Evolutionary conservation across 37 sponge, comb jelly and placozoan genomes (phyloP).

Genomic region (Halichondria panicea): DNA sequence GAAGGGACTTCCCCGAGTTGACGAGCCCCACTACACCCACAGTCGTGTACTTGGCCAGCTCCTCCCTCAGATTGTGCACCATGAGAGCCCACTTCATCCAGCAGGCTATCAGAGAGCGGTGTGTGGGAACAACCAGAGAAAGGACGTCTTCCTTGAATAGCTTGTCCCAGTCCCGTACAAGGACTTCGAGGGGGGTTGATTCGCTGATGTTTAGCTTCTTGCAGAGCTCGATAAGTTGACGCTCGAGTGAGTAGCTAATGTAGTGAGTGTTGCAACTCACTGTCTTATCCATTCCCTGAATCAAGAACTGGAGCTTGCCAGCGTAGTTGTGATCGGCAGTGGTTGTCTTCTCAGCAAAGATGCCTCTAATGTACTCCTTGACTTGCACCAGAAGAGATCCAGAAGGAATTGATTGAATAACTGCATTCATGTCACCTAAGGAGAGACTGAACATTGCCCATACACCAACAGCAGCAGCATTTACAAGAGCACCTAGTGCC

Average conservation of each 20-base stretch:
- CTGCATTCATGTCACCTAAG: constrained; percentile 29
- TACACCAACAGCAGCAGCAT: constrained; percentile 49
- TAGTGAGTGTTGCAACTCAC: constrained; percentile 60
- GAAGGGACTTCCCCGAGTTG: constrained; percentile 62
- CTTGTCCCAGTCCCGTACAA: constrained; percentile 31
- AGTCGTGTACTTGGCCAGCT: constrained; percentile 58
- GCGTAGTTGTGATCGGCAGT: constrained; percentile 28
- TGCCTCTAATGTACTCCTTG: constrained; percentile 42
- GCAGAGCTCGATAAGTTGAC: constrained; percentile 60
- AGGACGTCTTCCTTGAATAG: constrained; percentile 51
- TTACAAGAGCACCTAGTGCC: neutral
- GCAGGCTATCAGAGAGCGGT: constrained; percentile 57
- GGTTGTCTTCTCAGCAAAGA: neutral
- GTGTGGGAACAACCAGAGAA: constrained; percentile 7
- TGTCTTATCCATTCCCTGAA: constrained; percentile 40
- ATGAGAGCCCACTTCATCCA: constrained; percentile 69
- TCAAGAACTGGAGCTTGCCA: constrained; percentile 57
- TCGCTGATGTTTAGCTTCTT: constrained; percentile 11
- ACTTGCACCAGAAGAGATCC: constrained; percentile 30
- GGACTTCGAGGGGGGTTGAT: constrained; percentile 3
- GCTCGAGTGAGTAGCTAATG: constrained; percentile 68
- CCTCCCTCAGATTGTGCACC: constrained; percentile 55
- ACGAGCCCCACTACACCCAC: constrained; percentile 54
- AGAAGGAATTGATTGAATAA: constrained; percentile 4
- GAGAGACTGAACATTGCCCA: constrained; percentile 60